Base-by-base conservation (phyloP, 2,113 vertebrate species). In the Jaculus jaculus region DNA sequence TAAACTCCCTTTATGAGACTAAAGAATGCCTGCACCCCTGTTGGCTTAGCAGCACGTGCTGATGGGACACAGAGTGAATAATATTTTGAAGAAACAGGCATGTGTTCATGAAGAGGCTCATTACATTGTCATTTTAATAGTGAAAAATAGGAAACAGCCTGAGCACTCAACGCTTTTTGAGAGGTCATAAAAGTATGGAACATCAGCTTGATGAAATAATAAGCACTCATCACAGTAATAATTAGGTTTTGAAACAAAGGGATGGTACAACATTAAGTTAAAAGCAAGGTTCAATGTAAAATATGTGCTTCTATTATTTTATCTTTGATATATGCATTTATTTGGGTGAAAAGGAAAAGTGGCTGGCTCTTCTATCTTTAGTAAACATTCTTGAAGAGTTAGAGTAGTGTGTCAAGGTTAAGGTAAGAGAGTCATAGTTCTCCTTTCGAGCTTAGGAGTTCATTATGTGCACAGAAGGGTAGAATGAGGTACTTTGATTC, bases 41-140 rank as follows among this genome's bases (percentile, higher is more conserved):
- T 58, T 92, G 81, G 87, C 80, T 37, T 71, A 34, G 92, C 30
- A 34, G 7, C 61, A 30, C 23, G n/a, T 84, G 47, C 23, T 79
- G 39, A 71, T 89, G 85, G 66, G 26, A 28, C 4, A 77, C 60
- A 77, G 51, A 77, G 37, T 72, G 20, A 85, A 87, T 84, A 79
- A 87, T 91, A 79, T 87, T 94, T 94, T 87, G 68, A 92, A 65
- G 68, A 79, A 93, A 92, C 84, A 93, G 71, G 54, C n/a, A 12
- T 73, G 15, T 71, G 39, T 92, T 6, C 34, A 37, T 61, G 72
- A 89, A 95, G 26, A 65, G 86, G 28, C 26, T 88, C 77, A 80
- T 94, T 88, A 91, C 88, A 66, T 12, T 90, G 10, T 87, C 75
- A 93, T 87, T 89, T 90, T 87, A 90, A 68, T 73, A 80, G 28